Conservation (phyloP, 37 sponge, comb jelly and placozoan genomes). For the Cliona cf. orientalis region DNA sequence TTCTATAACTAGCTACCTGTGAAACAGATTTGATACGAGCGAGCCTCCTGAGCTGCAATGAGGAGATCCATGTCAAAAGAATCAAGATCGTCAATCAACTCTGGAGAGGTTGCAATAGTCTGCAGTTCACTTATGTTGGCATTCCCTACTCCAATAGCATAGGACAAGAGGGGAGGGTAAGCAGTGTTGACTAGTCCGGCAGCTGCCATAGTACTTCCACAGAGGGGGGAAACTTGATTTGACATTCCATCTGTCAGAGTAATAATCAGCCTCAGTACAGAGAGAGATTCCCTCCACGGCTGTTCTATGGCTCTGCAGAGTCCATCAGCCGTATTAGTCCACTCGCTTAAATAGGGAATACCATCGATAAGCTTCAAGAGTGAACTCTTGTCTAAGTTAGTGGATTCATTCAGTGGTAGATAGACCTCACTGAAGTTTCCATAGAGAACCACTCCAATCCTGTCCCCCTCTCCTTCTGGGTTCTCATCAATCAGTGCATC, state of each 20-base stretch:
- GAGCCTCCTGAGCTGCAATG: not conserved
- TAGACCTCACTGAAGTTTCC: not conserved
- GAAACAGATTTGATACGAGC: not conserved
- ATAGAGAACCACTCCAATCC: not conserved
- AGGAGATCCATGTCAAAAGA: not conserved
- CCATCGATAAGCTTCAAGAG: not conserved
- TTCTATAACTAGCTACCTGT: slow-evolving; percentile 3
- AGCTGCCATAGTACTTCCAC: slow-evolving; percentile 6
- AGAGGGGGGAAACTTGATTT: not conserved
- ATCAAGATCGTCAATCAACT: not conserved
- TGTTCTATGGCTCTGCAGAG: not conserved
- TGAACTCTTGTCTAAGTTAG: not conserved
- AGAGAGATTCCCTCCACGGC: not conserved
- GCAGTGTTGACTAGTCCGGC: not conserved
- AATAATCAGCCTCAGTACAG: not conserved
- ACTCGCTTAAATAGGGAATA: not conserved
- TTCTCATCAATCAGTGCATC: not conserved
- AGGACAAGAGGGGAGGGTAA: not conserved
- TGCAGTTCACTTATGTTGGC: not conserved
- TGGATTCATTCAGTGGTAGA: not conserved
- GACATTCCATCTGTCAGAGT: slow-evolving; percentile 19
- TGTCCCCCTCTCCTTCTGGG: not conserved
- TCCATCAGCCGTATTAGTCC: slow-evolving; percentile 23
- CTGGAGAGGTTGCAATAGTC: slow-evolving; percentile 10
- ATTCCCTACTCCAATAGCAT: slow-evolving; percentile 14